Conservation (phyloP, 2,888 invertebrate species). For the Trissoscelio sp. region DNA sequence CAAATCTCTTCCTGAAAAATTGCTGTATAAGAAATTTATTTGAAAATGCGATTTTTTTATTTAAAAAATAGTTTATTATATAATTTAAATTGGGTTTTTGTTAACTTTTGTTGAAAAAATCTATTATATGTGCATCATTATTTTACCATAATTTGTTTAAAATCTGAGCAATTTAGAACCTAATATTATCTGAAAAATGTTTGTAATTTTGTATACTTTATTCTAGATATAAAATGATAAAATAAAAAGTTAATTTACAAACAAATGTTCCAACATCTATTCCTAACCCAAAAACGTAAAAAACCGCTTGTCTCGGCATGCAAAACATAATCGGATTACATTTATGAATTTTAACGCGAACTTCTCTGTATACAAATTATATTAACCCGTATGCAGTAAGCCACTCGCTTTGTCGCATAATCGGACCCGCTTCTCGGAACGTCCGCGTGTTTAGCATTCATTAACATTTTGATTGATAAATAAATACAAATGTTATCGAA, state of each 20-base stretch:
- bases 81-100: too few species aligned
- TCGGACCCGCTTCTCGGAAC: constrained; percentile 36
- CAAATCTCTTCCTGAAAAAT: too few species aligned
- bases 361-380: constrained; percentile 37
- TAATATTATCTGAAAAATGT: too few species aligned
- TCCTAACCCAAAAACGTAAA: constrained; percentile 31
- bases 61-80: too few species aligned
- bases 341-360: constrained; percentile 45
- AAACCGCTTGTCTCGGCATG: constrained; percentile 16
- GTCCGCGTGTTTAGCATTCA: constrained; percentile 40
- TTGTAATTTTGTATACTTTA: too few species aligned
- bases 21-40: too few species aligned
- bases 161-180: too few species aligned
- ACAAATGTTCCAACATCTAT: constrained; percentile 3
- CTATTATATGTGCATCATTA: too few species aligned
- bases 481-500: constrained; percentile 36
- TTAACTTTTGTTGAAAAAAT: too few species aligned
- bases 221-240: too few species aligned
- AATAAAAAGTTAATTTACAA: constrained; percentile 10
- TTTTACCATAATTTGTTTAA: too few species aligned
- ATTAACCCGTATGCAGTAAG: constrained; percentile 43
- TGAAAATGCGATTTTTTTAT: too few species aligned
- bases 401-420: constrained; percentile 36
- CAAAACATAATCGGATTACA: constrained; percentile 48
- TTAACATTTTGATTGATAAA: constrained; percentile 54